A percentile compares a stretch with the other conserved stretches of the same genome.
Evolutionary conservation across 2,797 vertebrate genomes (phyloP).

Genomic region (Ctenosaura bakeri): DNA sequence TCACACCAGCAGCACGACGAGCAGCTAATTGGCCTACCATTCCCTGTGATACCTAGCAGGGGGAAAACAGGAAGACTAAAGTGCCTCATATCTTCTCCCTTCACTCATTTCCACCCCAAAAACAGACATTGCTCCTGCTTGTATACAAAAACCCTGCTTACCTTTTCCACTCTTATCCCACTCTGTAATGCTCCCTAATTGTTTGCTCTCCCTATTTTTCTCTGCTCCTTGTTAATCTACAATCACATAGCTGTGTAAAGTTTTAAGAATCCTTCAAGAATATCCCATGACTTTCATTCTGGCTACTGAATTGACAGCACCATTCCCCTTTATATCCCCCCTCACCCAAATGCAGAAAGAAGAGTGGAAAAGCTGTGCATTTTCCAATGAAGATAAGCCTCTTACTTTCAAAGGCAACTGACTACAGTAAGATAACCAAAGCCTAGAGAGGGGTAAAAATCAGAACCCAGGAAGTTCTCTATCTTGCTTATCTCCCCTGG

Average conservation of each 20-base stretch:
- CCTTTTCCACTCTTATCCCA: too few relatives aligned
- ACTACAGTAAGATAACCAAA: not conserved
- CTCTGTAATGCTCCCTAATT: not conserved
- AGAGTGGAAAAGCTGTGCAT: not conserved
- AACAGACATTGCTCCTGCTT: not conserved
- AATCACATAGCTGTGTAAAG: not conserved
- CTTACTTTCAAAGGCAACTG: not conserved
- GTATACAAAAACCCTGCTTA: not conserved
- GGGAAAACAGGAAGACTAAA: not conserved
- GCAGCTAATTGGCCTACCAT: constrained; percentile 95
- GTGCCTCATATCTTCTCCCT: not conserved
- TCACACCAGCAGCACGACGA: constrained; percentile 92
- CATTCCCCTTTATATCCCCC: not conserved
- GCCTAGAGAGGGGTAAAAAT: not conserved
- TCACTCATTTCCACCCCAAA: not conserved
- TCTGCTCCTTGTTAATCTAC: not conserved
- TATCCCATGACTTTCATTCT: not conserved
- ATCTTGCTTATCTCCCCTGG: not conserved
- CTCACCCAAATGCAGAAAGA: not conserved
- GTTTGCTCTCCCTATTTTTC: not conserved
- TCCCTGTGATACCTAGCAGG: constrained; percentile 91
- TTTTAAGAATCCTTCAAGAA: not conserved
- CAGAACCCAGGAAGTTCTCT: not conserved
- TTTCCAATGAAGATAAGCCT: not conserved
- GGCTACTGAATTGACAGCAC: not conserved